These are phyloP conservation scores for Bostrychus sinensis DNA, from an alignment of 2,113 vertebrate species.

Conservation along the genomic window DNA sequence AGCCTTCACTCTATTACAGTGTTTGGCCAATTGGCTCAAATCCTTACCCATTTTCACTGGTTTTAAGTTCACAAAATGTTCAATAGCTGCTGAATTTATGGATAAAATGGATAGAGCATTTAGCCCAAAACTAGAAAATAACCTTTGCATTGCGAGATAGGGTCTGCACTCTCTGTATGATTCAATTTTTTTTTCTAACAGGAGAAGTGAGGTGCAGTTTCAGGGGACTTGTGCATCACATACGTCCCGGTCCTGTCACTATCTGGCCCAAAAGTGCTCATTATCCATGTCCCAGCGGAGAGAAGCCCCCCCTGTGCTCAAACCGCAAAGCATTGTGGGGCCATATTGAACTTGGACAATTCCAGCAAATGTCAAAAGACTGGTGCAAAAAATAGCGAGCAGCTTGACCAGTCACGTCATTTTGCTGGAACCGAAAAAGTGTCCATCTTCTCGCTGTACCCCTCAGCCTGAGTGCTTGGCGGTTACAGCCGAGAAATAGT, in stretches of 20 bases:
- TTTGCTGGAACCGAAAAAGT: slow-evolving; percentile 23
- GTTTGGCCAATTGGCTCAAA: too few species aligned
- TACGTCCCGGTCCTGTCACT: slow-evolving; percentile 25
- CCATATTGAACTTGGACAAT: slow-evolving; percentile 24
- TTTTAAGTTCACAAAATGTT: too few species aligned
- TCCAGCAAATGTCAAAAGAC: slow-evolving; percentile 53
- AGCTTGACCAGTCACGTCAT: slow-evolving; percentile 49
- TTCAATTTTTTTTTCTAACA: neutral
- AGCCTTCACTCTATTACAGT: too few species aligned
- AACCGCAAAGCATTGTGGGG: slow-evolving; percentile 7
- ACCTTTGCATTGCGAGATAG: neutral
- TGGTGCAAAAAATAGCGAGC: slow-evolving; percentile 48
- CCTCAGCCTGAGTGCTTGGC: slow-evolving; percentile 9
- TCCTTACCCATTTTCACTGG: too few species aligned
- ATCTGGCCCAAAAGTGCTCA: slow-evolving; percentile 44
- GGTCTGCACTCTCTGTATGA: neutral
- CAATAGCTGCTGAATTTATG: neutral
- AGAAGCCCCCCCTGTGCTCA: neutral
- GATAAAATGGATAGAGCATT: neutral
- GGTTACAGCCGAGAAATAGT: slow-evolving; percentile 19
- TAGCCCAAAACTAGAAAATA: neutral
- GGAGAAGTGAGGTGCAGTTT: slow-evolving; percentile 9
- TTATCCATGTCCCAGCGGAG: slow-evolving; percentile 47
- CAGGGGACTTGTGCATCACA: slow-evolving; percentile 26
- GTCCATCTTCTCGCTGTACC: slow-evolving; percentile 15